A percentile compares a stretch with the other conserved stretches of the same genome.
These are phyloP conservation scores for Telenomus remus DNA, from an alignment of 1,140 invertebrate genomes.

Conservation along the genomic window DNA sequence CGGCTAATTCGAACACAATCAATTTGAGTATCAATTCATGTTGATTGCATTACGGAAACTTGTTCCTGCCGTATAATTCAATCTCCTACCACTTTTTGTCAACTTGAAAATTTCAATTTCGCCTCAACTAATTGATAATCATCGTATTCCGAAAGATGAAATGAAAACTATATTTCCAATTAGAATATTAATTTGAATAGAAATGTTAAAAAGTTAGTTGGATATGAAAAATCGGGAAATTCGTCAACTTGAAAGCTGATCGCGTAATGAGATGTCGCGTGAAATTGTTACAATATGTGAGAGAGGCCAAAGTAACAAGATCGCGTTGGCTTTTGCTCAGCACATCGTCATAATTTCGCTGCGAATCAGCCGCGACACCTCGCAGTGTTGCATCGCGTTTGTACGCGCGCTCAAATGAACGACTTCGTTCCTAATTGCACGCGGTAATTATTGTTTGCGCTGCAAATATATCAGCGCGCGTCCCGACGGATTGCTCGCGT, in stretches of 20 bases:
- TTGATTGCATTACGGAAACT: slow-evolving; percentile 3
- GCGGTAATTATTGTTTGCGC: slow-evolving; percentile 60
- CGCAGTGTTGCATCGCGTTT: slow-evolving; percentile 25
- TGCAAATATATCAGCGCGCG: slow-evolving; percentile 48
- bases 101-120: too few relatives aligned
- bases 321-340: slow-evolving; percentile 4
- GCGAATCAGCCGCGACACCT: slow-evolving; percentile 29
- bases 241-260: slow-evolving; percentile 3
- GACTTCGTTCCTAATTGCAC: slow-evolving; percentile 54
- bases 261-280: slow-evolving; percentile 32
- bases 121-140: too few relatives aligned
- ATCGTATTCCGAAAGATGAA: too few relatives aligned
- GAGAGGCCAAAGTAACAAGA: slow-evolving; percentile 29
- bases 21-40: slow-evolving; percentile 12
- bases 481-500: slow-evolving; percentile 30
- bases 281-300: slow-evolving; percentile 31
- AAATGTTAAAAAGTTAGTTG: too few relatives aligned
- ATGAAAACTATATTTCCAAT: too few relatives aligned
- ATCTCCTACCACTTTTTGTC: background rate
- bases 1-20: slow-evolving; percentile 15
- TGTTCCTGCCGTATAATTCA: slow-evolving; percentile 1
- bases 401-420: slow-evolving; percentile 33
- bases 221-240: too few relatives aligned
- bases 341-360: slow-evolving; percentile 17
- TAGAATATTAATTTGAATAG: too few relatives aligned